phyloP scores from a whole-genome alignment of 2,113 vertebrate species.

The Odontesthes bonariensis region DNA sequence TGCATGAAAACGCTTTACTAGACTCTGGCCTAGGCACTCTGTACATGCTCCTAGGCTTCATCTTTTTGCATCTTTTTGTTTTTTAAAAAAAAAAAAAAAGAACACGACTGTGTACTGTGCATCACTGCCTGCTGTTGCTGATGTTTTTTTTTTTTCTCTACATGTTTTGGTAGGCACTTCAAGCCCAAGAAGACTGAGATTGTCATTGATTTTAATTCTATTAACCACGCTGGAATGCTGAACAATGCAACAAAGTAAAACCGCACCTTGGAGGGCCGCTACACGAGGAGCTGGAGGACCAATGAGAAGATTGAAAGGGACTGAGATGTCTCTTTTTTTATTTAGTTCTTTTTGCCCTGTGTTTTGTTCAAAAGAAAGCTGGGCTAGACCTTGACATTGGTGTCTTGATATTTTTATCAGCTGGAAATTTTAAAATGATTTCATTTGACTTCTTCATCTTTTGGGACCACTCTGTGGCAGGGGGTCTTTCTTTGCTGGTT shows the following conservation, averaged over 20 bases:
- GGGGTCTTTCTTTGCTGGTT: too few relatives aligned
- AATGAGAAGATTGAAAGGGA: background rate
- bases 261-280: constrained; percentile 58
- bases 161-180: constrained; percentile 65
- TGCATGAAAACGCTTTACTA: too few relatives aligned
- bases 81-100: too few relatives aligned
- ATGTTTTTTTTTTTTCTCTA: background rate
- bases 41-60: too few relatives aligned
- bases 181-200: constrained; percentile 69
- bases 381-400: constrained; percentile 47
- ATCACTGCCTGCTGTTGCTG: background rate
- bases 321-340: constrained; percentile 36
- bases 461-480: too few relatives aligned
- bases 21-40: too few relatives aligned
- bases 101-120: too few relatives aligned
- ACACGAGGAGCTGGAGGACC: constrained; percentile 10
- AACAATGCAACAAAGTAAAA: constrained; percentile 38
- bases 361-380: constrained; percentile 54
- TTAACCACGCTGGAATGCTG: constrained; percentile 57
- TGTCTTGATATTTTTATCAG: too few relatives aligned
- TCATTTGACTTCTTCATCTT: too few relatives aligned
- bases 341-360: background rate
- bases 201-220: constrained; percentile 76
- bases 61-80: too few relatives aligned
- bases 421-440: too few relatives aligned